phyloP scores from a whole-genome alignment of 1,140 invertebrate genomes.

The Steinernema khuongi region DNA sequence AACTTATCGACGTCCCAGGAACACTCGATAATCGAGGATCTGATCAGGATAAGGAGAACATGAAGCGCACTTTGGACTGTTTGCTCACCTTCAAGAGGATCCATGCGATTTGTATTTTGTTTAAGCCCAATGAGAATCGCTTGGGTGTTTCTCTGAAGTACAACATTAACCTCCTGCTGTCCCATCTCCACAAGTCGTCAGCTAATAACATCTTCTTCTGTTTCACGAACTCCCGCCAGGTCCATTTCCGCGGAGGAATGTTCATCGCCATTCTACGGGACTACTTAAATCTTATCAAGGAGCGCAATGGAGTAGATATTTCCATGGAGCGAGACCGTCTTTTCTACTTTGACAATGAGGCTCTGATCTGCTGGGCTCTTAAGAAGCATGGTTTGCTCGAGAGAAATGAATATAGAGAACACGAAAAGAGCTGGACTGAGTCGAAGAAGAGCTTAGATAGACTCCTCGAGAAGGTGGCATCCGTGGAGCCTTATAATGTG shows the following conservation, averaged over 20 bases:
- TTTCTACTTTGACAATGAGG: slow-evolving; percentile 40
- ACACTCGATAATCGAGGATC: slow-evolving; percentile 49
- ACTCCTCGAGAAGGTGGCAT: background rate
- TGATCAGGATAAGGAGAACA: slow-evolving; percentile 46
- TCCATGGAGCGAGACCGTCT: slow-evolving; percentile 24
- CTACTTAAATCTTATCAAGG: slow-evolving; percentile 16
- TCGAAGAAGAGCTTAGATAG: background rate
- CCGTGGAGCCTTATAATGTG: background rate
- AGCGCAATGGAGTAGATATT: slow-evolving; percentile 19
- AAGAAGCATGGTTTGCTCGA: background rate
- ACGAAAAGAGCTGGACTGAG: background rate
- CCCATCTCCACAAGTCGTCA: slow-evolving; percentile 46
- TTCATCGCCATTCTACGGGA: slow-evolving; percentile 18
- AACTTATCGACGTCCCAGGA: slow-evolving; percentile 52
- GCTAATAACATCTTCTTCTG: slow-evolving; percentile 49
- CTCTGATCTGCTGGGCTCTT: slow-evolving; percentile 35
- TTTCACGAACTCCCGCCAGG: slow-evolving; percentile 29
- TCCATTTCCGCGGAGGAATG: slow-evolving; percentile 31
- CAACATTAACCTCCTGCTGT: slow-evolving; percentile 39
- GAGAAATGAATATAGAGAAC: background rate
- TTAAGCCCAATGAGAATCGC: slow-evolving; percentile 36
- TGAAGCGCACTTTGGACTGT: slow-evolving; percentile 38
- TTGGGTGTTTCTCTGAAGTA: slow-evolving; percentile 31
- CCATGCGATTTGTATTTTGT: slow-evolving; percentile 43
- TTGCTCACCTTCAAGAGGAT: slow-evolving; percentile 35